These are phyloP conservation scores for Poliocrania exsul DNA, from an alignment of 2,797 vertebrate genomes.

Conservation along the genomic window DNA sequence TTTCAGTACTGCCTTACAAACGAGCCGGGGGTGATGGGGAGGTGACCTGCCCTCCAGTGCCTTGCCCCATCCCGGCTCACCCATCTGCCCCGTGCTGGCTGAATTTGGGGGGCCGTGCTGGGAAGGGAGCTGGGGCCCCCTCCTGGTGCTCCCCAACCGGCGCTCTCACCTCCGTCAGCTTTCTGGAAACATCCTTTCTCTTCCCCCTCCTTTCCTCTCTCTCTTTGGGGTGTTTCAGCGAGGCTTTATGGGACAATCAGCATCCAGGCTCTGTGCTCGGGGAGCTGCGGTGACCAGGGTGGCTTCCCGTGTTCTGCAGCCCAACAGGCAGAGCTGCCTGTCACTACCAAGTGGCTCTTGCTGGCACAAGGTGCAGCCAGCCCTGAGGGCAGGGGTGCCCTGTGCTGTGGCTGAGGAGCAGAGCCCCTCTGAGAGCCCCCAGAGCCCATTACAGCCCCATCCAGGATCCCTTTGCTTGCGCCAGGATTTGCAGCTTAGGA, in stretches of 20 bases:
- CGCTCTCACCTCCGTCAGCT: neutral
- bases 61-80: neutral
- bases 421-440: neutral
- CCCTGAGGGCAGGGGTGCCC: neutral
- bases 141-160: neutral
- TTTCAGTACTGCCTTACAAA: slow-evolving; percentile 55
- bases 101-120: neutral
- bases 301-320: rapidly evolving
- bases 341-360: neutral
- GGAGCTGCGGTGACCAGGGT: rapidly evolving
- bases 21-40: slow-evolving; percentile 12
- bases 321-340: neutral
- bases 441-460: neutral
- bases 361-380: neutral
- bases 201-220: neutral
- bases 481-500: neutral
- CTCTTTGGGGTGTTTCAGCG: neutral
- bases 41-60: neutral
- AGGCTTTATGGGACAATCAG: neutral
- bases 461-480: neutral
- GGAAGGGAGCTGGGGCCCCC: neutral
- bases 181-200: neutral
- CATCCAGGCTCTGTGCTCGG: neutral
- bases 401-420: neutral
- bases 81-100: rapidly evolving